These are phyloP conservation scores for Kobus ellipsiprymnus DNA, from an alignment of 2,113 vertebrate genomes.

Conservation along the genomic window DNA sequence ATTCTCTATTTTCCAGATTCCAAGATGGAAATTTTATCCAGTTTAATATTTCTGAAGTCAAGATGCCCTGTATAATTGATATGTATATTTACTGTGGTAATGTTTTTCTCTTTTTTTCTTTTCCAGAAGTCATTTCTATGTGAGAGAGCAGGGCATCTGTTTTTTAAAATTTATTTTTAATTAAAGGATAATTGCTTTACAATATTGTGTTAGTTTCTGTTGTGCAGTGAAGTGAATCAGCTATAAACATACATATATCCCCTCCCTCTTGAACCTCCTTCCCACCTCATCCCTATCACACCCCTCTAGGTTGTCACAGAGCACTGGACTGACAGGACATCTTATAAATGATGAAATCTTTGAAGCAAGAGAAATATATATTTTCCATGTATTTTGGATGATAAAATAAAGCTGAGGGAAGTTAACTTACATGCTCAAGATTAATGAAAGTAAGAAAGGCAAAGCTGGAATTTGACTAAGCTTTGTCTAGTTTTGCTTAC, in stretches of 20 bases:
- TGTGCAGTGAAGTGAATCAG: neutral
- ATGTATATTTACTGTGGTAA: neutral
- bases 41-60: neutral
- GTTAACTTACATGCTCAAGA: neutral
- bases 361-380: neutral
- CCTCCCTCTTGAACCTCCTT: neutral
- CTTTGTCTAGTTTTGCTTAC: neutral
- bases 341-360: neutral
- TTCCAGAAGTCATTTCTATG: neutral
- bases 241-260: neutral
- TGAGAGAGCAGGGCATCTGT: neutral
- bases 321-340: neutral
- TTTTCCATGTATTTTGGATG: neutral
- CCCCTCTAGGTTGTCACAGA: neutral
- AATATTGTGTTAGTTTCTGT: neutral
- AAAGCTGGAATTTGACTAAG: neutral
- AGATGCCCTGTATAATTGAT: neutral
- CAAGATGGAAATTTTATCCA: neutral
- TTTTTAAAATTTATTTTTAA: neutral
- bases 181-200: neutral
- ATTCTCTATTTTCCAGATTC: neutral
- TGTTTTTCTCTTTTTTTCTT: neutral
- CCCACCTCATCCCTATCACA: neutral
- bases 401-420: neutral
- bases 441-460: neutral